phyloP scores from a whole-genome alignment of 1,140 invertebrate species.

The Eriosoma lanigerum region DNA sequence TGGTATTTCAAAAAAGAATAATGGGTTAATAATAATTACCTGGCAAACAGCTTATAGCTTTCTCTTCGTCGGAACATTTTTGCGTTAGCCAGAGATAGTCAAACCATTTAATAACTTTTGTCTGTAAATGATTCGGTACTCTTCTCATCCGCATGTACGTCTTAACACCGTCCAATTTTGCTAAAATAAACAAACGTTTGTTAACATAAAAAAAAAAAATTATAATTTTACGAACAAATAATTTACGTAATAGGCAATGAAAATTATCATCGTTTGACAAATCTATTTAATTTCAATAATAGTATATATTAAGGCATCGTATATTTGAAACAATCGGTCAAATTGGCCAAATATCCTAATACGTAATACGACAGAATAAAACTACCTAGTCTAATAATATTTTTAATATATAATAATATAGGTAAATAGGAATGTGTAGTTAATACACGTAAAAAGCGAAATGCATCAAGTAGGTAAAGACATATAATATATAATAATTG shows the following conservation, averaged over 20 bases:
- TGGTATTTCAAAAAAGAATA: conserved; percentile 22
- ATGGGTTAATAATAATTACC: conserved; percentile 59
- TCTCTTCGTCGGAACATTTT: conserved; percentile 97
- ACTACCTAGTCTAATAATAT: conserved; percentile 45
- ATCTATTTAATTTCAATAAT: conserved; percentile 14
- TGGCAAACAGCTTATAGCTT: conserved; percentile 89
- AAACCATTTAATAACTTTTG: conserved; percentile 99
- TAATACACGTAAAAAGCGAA: conserved; percentile 33
- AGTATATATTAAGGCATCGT: neutral
- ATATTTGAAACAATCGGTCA: neutral
- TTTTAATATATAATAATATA: conserved; percentile 38
- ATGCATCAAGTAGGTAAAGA: conserved; percentile 43
- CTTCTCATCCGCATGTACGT: conserved; percentile 97
- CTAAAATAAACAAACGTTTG: conserved; percentile 62
- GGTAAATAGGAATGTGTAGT: conserved; percentile 3
- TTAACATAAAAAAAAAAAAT: neutral
- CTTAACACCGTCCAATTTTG: conserved; percentile 96
- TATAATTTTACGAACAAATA: neutral
- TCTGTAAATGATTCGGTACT: conserved; percentile 91
- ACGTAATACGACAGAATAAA: conserved; percentile 21
- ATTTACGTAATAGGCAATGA: neutral
- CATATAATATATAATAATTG: neutral
- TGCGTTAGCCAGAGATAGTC: conserved; percentile 98
- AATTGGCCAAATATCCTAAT: neutral
- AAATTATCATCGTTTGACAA: neutral